Conservation (phyloP, 2,113 vertebrate genomes). For the Chionomys nivalis region DNA sequence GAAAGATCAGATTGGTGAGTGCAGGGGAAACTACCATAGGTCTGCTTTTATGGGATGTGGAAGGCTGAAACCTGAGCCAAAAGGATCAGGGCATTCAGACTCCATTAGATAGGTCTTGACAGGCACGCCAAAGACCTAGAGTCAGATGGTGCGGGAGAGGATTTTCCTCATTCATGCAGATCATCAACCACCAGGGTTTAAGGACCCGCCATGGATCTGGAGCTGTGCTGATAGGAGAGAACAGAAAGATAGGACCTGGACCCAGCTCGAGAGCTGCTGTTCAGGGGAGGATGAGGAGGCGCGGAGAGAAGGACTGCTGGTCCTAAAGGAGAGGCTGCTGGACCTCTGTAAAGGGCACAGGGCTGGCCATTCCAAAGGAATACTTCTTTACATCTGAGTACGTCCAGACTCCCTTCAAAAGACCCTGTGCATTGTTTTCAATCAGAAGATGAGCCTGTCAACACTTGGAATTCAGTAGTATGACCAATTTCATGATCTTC, state of each 20-base stretch:
- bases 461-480: neutral
- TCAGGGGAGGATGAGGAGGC: accelerated
- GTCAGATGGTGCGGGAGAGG: too few relatives aligned
- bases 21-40: accelerated
- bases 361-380: neutral
- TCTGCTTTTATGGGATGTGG: accelerated
- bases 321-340: too few relatives aligned
- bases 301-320: too few relatives aligned
- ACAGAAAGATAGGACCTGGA: neutral
- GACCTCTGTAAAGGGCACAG: neutral
- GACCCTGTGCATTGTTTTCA: neutral
- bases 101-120: neutral
- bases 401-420: neutral
- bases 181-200: neutral
- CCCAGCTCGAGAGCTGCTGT: too few relatives aligned
- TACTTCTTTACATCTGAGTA: neutral
- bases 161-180: neutral
- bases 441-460: neutral
- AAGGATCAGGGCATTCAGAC: neutral
- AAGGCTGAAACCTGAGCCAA: neutral
- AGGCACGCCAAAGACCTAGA: neutral
- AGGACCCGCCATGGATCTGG: accelerated
- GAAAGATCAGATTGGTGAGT: neutral
- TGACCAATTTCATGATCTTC: neutral
- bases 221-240: neutral